phyloP scores from a whole-genome alignment of 2,113 vertebrate species.

The Hippocampus abdominalis region DNA sequence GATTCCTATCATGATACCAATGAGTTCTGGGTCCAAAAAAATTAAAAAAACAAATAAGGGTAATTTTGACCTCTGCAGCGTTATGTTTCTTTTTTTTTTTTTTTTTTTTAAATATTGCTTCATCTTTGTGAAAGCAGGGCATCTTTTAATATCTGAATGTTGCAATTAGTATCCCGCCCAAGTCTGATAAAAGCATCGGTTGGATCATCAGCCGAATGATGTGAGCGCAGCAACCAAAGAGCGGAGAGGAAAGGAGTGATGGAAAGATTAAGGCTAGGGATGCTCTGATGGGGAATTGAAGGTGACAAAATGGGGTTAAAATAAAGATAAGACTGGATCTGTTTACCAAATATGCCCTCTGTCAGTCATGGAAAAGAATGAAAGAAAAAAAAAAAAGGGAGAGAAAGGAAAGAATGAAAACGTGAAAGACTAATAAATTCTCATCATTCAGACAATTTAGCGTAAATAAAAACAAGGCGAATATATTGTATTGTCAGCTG shows the following conservation, averaged over 20 bases:
- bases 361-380: constrained; percentile 78
- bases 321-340: constrained; percentile 41
- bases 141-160: not conserved
- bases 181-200: constrained; percentile 56
- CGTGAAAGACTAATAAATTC: constrained; percentile 66
- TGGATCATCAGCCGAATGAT: constrained; percentile 62
- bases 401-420: constrained; percentile 68
- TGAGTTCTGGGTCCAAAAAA: too few relatives aligned
- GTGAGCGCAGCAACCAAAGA: constrained; percentile 62
- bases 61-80: too few relatives aligned
- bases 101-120: not conserved
- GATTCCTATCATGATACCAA: not conserved
- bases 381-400: constrained; percentile 67
- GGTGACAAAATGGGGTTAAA: constrained; percentile 5
- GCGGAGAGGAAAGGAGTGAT: constrained; percentile 53
- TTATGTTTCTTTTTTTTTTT: not conserved
- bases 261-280: constrained; percentile 56
- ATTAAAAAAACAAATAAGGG: too few relatives aligned
- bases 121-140: not conserved
- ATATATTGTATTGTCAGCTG: not conserved
- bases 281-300: not conserved
- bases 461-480: not conserved
- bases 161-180: constrained; percentile 35
- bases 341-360: constrained; percentile 85
- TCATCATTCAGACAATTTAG: constrained; percentile 36